These are phyloP conservation scores for Gadopsis bispinosus DNA, from an alignment of 2,797 vertebrate species.

Conservation along the genomic window DNA sequence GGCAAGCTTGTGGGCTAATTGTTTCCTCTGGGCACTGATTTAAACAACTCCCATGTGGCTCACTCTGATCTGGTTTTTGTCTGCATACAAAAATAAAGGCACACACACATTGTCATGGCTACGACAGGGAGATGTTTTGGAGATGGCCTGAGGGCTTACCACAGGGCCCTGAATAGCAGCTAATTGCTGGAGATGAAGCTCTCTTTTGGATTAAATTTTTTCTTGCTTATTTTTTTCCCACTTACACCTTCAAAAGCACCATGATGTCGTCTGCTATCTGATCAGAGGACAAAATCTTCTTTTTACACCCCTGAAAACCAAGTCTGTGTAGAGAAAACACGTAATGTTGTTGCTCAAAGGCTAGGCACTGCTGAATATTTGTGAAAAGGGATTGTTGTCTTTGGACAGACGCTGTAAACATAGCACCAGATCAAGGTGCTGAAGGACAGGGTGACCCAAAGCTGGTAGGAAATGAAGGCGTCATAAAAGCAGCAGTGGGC, in stretches of 20 bases:
- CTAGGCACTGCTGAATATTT: slow-evolving; percentile 51
- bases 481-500: slow-evolving; percentile 51
- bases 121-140: slow-evolving; percentile 67
- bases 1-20: slow-evolving; percentile 71
- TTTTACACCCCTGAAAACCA: slow-evolving; percentile 48
- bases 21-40: slow-evolving; percentile 75
- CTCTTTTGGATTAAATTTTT: slow-evolving; percentile 42
- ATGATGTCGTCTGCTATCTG: slow-evolving; percentile 70
- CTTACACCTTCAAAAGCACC: slow-evolving; percentile 68
- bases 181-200: slow-evolving; percentile 71
- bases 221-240: slow-evolving; percentile 46
- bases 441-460: slow-evolving; percentile 64
- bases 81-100: slow-evolving; percentile 58
- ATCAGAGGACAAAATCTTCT: slow-evolving; percentile 48
- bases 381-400: slow-evolving; percentile 56
- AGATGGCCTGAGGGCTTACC: slow-evolving; percentile 62
- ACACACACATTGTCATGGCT: slow-evolving; percentile 57
- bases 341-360: slow-evolving; percentile 24
- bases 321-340: slow-evolving; percentile 48
- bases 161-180: slow-evolving; percentile 70
- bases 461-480: slow-evolving; percentile 70
- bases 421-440: slow-evolving; percentile 68
- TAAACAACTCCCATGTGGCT: slow-evolving; percentile 74
- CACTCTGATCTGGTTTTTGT: slow-evolving; percentile 74
- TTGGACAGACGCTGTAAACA: slow-evolving; percentile 72